A percentile compares a stretch with the other conserved stretches of the same genome.
These are phyloP conservation scores for Eulemur macaco DNA, from an alignment of 2,113 vertebrate species.

Conservation along the genomic window DNA sequence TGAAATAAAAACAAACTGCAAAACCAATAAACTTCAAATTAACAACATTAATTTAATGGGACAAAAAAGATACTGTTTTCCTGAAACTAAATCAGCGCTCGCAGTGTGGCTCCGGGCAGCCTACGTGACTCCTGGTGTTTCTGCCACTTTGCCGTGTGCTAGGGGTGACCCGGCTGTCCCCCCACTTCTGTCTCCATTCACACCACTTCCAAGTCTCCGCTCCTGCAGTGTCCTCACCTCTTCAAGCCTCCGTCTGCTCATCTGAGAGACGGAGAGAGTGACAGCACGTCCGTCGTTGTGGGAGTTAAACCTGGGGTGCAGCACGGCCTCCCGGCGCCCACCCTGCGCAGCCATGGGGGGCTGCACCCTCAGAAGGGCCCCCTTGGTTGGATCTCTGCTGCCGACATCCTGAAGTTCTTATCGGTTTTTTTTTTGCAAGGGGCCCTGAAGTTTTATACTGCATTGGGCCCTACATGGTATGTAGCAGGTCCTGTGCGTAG, in stretches of 20 bases:
- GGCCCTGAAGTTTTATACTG: background rate
- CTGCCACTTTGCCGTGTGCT: rapidly evolving
- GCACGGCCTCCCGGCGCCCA: rapidly evolving
- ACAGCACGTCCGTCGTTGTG: background rate
- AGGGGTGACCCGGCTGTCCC: background rate
- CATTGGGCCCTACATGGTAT: rapidly evolving
- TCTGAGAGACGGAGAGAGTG: background rate
- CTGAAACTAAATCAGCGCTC: constrained; percentile 33
- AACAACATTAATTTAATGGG: constrained; percentile 74
- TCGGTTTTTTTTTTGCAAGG: background rate
- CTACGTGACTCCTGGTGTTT: background rate
- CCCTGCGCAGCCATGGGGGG: rapidly evolving
- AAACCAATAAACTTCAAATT: constrained; percentile 77
- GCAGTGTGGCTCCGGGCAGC: background rate
- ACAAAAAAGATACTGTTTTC: constrained; percentile 55
- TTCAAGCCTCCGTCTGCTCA: background rate
- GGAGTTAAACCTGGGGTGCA: background rate
- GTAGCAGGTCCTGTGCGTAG: rapidly evolving
- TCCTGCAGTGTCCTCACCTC: background rate
- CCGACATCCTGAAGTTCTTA: background rate
- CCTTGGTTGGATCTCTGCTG: background rate
- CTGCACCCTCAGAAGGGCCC: background rate
- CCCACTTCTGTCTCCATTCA: rapidly evolving
- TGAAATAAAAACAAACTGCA: constrained; percentile 73
- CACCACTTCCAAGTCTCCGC: background rate